These are phyloP conservation scores for Hydrochoerus hydrochaeris DNA, from an alignment of 2,113 vertebrate species.

Conservation along the genomic window DNA sequence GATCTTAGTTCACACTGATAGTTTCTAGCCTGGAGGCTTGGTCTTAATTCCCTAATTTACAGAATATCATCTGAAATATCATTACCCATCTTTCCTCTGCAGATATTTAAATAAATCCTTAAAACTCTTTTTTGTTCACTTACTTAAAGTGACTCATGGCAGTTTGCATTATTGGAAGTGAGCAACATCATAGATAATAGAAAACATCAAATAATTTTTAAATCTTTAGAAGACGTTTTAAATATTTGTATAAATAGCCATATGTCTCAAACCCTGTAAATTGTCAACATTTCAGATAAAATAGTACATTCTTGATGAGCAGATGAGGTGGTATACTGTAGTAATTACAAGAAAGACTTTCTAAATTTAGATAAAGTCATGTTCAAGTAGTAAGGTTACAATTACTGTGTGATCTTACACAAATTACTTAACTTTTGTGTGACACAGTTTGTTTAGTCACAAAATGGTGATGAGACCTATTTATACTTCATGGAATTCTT, in stretches of 20 bases:
- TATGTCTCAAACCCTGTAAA: conserved; percentile 7
- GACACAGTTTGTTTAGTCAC: background rate
- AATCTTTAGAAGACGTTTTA: conserved; percentile 56
- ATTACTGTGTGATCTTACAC: background rate
- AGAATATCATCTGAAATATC: conserved; percentile 36
- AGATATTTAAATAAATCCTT: background rate
- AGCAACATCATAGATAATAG: conserved; percentile 22
- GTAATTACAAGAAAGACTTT: background rate
- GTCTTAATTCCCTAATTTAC: conserved; percentile 31
- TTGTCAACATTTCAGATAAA: conserved; percentile 47
- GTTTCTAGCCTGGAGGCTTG: background rate
- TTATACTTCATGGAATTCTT: background rate
- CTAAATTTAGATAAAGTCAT: background rate
- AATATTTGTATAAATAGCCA: conserved; percentile 53
- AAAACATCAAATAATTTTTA: conserved; percentile 54
- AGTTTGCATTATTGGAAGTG: conserved; percentile 13
- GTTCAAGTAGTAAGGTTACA: background rate
- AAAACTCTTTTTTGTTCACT: conserved; percentile 52
- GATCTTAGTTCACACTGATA: background rate
- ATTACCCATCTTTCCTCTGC: conserved; percentile 12
- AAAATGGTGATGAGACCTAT: background rate
- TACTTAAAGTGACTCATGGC: background rate
- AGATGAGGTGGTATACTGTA: background rate
- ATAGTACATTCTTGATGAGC: background rate
- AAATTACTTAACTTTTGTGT: background rate